Conservation (phyloP, 2,888 invertebrate species). For the Synergus japonicus region DNA sequence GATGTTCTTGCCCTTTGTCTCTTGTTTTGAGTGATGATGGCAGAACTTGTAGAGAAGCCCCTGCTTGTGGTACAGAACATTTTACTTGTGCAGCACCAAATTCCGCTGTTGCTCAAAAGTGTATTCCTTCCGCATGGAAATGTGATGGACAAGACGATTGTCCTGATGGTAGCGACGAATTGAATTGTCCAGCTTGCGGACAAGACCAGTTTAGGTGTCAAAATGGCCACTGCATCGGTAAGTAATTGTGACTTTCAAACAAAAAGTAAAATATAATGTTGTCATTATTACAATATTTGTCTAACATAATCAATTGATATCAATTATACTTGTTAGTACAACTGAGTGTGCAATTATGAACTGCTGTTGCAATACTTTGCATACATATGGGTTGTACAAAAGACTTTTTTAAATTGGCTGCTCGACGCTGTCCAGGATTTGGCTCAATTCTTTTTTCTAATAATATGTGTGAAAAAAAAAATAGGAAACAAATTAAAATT, state of each 20-base stretch:
- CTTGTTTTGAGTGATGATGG: conserved; percentile 82
- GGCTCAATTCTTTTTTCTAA: too few relatives aligned
- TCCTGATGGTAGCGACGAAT: conserved; percentile 89
- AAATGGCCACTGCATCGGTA: conserved; percentile 82
- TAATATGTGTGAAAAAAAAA: too few relatives aligned
- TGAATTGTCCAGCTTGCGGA: conserved; percentile 85
- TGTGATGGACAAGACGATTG: conserved; percentile 92
- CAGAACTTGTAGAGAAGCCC: conserved; percentile 83
- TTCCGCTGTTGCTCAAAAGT: conserved; percentile 80
- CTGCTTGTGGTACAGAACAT: conserved; percentile 85
- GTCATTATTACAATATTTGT: too few relatives aligned
- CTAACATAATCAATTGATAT: too few relatives aligned
- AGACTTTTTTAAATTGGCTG: too few relatives aligned
- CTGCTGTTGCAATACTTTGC: too few relatives aligned
- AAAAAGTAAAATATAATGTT: too few relatives aligned
- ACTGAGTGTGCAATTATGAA: too few relatives aligned
- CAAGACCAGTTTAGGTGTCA: conserved; percentile 84
- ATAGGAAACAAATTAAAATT: too few relatives aligned
- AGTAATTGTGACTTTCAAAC: conserved; percentile 52
- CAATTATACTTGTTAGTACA: too few relatives aligned
- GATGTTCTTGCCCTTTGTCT: conserved; percentile 89
- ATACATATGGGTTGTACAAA: too few relatives aligned
- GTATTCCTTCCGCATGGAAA: conserved; percentile 85
- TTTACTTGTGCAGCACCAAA: conserved; percentile 83
- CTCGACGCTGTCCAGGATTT: too few relatives aligned